Percentiles rank a stretch among this genome's conserved stretches.
These are phyloP conservation scores for Drosophila takahashii DNA, from an alignment of 1,140 invertebrate genomes.

Conservation along the genomic window DNA sequence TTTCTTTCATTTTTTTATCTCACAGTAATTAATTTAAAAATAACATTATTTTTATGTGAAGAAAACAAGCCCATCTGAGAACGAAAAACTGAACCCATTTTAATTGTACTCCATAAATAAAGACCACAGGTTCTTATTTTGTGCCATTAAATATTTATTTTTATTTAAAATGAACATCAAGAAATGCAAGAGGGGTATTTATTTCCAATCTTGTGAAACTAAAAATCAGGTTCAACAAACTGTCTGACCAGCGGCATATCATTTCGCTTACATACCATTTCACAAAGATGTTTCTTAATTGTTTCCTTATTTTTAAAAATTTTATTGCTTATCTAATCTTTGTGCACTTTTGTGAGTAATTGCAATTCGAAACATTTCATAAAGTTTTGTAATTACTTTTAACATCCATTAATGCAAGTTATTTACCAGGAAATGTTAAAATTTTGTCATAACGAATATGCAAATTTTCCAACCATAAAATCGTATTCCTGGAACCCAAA, in stretches of 20 bases:
- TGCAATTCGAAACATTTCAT: constrained; percentile 9
- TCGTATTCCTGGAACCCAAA: constrained; percentile 1
- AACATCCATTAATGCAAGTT: background rate
- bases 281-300: constrained; percentile 3
- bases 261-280: background rate
- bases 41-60: background rate
- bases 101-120: no score
- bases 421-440: background rate
- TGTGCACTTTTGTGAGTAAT: constrained; percentile 1
- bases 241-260: no score
- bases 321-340: constrained; percentile 15
- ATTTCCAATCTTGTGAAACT: background rate
- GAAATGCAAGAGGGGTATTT: no score
- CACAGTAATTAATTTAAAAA: background rate
- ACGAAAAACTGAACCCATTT: background rate
- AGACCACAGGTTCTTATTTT: no score
- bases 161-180: no score
- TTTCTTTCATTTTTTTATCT: background rate
- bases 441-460: constrained; percentile 1
- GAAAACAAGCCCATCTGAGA: background rate
- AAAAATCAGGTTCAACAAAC: background rate
- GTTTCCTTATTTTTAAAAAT: background rate
- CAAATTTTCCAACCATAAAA: background rate
- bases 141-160: no score
- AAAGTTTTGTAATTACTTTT: background rate